phyloP scores from a whole-genome alignment of 1,140 invertebrate genomes.

The Meloidogyne hapla region DNA sequence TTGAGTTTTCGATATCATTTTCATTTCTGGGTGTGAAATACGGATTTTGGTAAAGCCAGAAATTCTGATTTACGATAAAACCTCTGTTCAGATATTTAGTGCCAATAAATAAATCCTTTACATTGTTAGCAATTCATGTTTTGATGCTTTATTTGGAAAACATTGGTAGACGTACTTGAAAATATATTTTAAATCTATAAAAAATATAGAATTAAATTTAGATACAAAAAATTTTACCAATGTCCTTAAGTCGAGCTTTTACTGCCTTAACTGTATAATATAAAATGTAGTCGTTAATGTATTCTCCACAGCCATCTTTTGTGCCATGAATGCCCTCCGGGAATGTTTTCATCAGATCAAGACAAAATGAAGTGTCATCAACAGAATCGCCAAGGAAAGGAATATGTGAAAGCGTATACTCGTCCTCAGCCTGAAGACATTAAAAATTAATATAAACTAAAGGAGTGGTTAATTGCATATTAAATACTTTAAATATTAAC shows the following conservation, averaged over 20 bases:
- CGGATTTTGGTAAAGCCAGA: no score
- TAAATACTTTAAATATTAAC: no score
- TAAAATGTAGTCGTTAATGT: conserved; percentile 52
- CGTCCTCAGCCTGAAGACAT: conserved; percentile 48
- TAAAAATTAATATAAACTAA: background rate
- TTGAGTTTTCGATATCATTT: no score
- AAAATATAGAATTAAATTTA: background rate
- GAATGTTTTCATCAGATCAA: conserved; percentile 46
- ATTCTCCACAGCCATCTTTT: conserved; percentile 43
- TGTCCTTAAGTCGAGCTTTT: background rate
- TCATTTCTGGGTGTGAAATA: no score
- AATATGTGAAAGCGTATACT: conserved; percentile 52
- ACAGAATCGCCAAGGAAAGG: conserved; percentile 48
- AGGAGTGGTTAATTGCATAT: no score
- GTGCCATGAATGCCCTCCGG: conserved; percentile 55
- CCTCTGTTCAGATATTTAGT: no score
- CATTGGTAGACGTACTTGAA: conserved; percentile 36
- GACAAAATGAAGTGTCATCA: conserved; percentile 43
- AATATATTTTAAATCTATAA: conserved; percentile 32
- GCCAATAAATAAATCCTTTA: background rate
- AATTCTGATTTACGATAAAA: no score
- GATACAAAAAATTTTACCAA: background rate
- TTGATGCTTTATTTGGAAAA: conserved; percentile 47
- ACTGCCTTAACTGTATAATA: conserved; percentile 42
- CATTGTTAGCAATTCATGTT: conserved; percentile 29